Conservation (phyloP, 2,888 invertebrate genomes). For the Hydroisotoma schaefferi region DNA sequence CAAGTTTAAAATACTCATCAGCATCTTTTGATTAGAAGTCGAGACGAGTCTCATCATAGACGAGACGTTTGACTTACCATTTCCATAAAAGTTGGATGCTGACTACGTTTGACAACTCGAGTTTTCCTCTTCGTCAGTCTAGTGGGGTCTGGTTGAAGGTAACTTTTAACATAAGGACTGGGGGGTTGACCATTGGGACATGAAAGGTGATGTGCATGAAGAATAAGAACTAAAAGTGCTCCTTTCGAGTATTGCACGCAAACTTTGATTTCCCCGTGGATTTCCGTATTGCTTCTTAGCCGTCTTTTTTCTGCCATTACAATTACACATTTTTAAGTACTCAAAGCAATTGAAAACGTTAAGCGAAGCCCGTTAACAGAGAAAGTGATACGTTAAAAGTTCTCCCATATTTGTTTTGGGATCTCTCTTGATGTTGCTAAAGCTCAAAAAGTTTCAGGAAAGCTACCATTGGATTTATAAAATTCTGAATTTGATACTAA, state of each 20-base stretch:
- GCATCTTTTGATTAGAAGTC: too few species aligned
- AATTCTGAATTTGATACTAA: too few species aligned
- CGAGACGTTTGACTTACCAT: constrained; percentile 71
- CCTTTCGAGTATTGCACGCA: constrained; percentile 72
- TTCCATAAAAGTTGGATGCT: constrained; percentile 97
- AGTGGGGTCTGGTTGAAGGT: constrained; percentile 84
- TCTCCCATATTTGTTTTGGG: too few species aligned
- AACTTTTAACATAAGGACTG: constrained; percentile 85
- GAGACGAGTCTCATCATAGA: too few species aligned
- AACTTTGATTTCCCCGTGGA: constrained; percentile 70
- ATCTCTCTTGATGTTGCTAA: too few species aligned
- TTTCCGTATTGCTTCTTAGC: constrained; percentile 42
- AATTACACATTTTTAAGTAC: too few species aligned
- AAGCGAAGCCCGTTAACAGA: too few species aligned
- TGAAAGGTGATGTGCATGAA: constrained; percentile 86
- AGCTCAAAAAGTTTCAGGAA: too few species aligned
- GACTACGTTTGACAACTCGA: constrained; percentile 83
- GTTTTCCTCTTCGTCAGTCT: constrained; percentile 96
- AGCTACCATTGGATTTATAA: too few species aligned
- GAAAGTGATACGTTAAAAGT: too few species aligned
- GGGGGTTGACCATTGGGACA: constrained; percentile 77
- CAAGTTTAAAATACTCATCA: too few species aligned
- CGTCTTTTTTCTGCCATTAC: neutral
- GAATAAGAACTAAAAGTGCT: constrained; percentile 74
- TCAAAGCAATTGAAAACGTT: too few species aligned